Percentiles rank a stretch among this genome's conserved stretches.
phyloP scores from a whole-genome alignment of 2,113 vertebrate species.

The rabbit (Oryctolagus cuniculus) region mOryCun1.1 NC_091447.1:33339501-33340000 shows the following conservation, averaged over 20 bases:
- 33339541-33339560: background rate
- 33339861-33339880: background rate
- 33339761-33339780: background rate
- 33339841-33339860: background rate
- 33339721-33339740: background rate
- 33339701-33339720: background rate
- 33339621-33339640: too few species aligned
- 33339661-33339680: too few species aligned
- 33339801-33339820: background rate
- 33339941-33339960: background rate
- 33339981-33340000: background rate
- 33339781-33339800: background rate
- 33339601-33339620: background rate
- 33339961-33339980: background rate
- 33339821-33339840: background rate
- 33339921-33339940: background rate
- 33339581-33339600: background rate
- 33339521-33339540: slow-evolving; percentile 1
- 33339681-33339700: too few species aligned
- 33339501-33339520: background rate
- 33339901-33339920: background rate
- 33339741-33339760: background rate
- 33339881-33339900: background rate
- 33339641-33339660: too few species aligned
- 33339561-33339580: background rate